phyloP scores from a whole-genome alignment of 2,888 invertebrate genomes.

The Lasioglossum morio region DNA sequence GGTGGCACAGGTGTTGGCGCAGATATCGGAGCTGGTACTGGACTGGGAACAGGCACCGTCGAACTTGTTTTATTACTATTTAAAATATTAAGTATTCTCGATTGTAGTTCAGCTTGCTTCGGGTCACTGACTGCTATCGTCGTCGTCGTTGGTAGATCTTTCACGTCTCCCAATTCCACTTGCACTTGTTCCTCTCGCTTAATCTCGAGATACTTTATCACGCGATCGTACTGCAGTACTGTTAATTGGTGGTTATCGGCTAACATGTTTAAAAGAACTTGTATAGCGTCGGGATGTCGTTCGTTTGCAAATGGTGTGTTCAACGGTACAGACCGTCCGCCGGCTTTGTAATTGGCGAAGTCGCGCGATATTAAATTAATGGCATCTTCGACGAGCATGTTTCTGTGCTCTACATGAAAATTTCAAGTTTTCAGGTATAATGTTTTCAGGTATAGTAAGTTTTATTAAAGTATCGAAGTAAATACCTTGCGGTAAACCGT shows the following conservation, averaged over 20 bases:
- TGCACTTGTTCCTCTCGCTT: slow-evolving; percentile 91
- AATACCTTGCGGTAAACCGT: slow-evolving; percentile 94
- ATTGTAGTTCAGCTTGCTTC: slow-evolving; percentile 90
- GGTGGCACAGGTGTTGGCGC: slow-evolving; percentile 75
- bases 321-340: slow-evolving; percentile 86
- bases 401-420: slow-evolving; percentile 92
- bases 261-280: slow-evolving; percentile 89
- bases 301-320: slow-evolving; percentile 85
- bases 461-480: neutral
- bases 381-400: slow-evolving; percentile 98
- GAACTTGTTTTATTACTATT: slow-evolving; percentile 86
- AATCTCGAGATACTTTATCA: slow-evolving; percentile 90
- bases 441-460: no score
- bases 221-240: slow-evolving; percentile 91
- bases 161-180: slow-evolving; percentile 90
- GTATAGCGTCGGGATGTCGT: slow-evolving; percentile 82
- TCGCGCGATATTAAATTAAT: slow-evolving; percentile 91
- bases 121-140: slow-evolving; percentile 85
- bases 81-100: slow-evolving; percentile 91
- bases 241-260: slow-evolving; percentile 93
- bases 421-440: slow-evolving; percentile 11
- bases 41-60: slow-evolving; percentile 79
- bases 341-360: slow-evolving; percentile 87
- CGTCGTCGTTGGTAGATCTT: slow-evolving; percentile 84
- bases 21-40: slow-evolving; percentile 82